phyloP scores from a whole-genome alignment of 1,140 invertebrate genomes.

The Caenorhabditis brenneri region DNA sequence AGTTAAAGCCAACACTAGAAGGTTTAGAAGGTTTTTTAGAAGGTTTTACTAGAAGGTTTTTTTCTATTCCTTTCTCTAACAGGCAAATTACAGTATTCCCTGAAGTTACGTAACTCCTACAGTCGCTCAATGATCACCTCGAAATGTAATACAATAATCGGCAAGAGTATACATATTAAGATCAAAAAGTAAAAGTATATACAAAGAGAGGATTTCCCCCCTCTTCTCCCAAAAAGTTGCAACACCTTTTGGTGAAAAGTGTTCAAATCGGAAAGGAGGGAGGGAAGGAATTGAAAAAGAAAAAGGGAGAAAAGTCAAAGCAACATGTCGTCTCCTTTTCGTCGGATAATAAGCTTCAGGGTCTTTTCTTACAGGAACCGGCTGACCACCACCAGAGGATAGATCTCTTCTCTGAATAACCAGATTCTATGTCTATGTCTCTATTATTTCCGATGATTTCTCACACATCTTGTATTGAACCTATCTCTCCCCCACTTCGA shows the following conservation, averaged over 20 bases:
- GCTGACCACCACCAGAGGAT: conserved; percentile 1
- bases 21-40: too few species aligned
- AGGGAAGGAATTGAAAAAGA: not conserved
- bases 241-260: not conserved
- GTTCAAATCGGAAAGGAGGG: not conserved
- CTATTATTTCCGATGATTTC: not conserved
- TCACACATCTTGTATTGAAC: not conserved
- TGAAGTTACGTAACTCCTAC: too few species aligned
- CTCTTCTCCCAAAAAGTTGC: not conserved
- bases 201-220: not conserved
- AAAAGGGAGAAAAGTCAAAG: conserved; percentile 12
- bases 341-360: conserved; percentile 20
- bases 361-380: not conserved
- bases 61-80: too few species aligned
- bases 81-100: too few species aligned
- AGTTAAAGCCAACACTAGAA: too few species aligned
- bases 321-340: not conserved
- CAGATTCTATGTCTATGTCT: conserved; percentile 9
- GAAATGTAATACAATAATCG: not conserved
- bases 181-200: not conserved
- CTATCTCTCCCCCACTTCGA: not conserved
- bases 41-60: too few species aligned
- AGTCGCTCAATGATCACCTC: not conserved
- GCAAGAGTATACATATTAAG: not conserved
- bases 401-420: not conserved